Percentiles rank a stretch among this genome's conserved stretches.
Conservation (phyloP, 2,888 invertebrate genomes). For the Drosophila silvestris region DNA sequence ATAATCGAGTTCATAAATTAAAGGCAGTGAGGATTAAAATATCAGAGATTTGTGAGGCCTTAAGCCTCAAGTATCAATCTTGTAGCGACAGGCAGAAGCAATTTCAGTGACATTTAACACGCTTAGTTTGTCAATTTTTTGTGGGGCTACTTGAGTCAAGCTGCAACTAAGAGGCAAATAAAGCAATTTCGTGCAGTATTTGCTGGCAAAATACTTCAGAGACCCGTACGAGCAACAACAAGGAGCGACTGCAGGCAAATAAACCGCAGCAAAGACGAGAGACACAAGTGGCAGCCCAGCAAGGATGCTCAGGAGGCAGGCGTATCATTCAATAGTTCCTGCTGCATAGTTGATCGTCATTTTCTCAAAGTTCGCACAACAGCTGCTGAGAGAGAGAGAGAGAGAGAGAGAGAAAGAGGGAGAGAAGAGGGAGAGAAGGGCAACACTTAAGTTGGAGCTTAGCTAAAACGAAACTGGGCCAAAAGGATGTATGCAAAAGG, state of each 20-base stretch:
- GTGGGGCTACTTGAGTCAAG: constrained; percentile 37
- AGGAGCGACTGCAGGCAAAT: constrained; percentile 54
- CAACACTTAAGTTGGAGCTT: constrained; percentile 39
- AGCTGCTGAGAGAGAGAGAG: not conserved
- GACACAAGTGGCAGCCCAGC: constrained; percentile 25
- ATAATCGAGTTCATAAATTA: not conserved
- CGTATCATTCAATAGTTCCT: constrained; percentile 26
- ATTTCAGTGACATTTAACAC: constrained; percentile 38
- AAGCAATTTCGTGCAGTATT: constrained; percentile 68
- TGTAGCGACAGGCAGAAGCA: not conserved
- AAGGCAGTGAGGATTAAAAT: not conserved
- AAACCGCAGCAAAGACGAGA: constrained; percentile 50
- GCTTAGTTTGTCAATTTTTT: constrained; percentile 18
- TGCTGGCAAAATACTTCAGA: constrained; percentile 47
- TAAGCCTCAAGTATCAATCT: constrained; percentile 22
- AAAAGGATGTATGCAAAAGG: constrained; percentile 47
- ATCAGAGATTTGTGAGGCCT: constrained; percentile 2
- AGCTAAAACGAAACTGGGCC: constrained; percentile 34
- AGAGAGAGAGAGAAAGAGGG: not conserved
- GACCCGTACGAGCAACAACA: constrained; percentile 18
- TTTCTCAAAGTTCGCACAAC: constrained; percentile 35
- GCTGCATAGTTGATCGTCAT: constrained; percentile 21
- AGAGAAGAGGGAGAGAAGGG: not conserved
- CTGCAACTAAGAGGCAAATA: constrained; percentile 53
- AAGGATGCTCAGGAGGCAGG: constrained; percentile 38